These are phyloP conservation scores for Scaptomyza flava DNA, from an alignment of 2,888 invertebrate species.

Conservation along the genomic window DNA sequence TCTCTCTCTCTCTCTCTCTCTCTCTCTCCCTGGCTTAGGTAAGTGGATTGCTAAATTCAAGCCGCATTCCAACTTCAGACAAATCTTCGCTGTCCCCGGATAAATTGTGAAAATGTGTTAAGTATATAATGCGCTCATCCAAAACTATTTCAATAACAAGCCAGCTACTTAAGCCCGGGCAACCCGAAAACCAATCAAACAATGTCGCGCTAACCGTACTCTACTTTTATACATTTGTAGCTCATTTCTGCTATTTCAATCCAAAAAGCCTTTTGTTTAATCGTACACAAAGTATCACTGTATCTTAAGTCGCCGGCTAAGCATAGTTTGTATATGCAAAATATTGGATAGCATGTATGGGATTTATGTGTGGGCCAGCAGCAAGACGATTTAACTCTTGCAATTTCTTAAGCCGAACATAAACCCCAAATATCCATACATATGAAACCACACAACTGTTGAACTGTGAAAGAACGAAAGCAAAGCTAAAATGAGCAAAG, in stretches of 20 bases:
- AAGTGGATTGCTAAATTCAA: conserved; percentile 79
- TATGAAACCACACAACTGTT: not conserved
- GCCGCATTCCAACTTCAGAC: conserved; percentile 43
- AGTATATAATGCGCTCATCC: conserved; percentile 81
- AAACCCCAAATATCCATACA: conserved; percentile 65
- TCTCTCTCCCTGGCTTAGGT: conserved; percentile 58
- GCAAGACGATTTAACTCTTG: conserved; percentile 67
- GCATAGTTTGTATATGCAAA: conserved; percentile 55
- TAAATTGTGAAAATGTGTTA: conserved; percentile 81
- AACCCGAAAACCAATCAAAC: conserved; percentile 55
- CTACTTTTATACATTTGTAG: not conserved
- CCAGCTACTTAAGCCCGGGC: conserved; percentile 55
- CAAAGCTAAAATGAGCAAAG: conserved; percentile 32
- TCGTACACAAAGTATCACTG: conserved; percentile 46
- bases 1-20: conserved; percentile 3
- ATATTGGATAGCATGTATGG: conserved; percentile 54
- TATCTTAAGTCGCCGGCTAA: conserved; percentile 42
- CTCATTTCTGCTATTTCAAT: conserved; percentile 9
- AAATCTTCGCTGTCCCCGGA: conserved; percentile 57
- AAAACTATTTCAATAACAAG: conserved; percentile 72
- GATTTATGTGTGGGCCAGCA: conserved; percentile 48
- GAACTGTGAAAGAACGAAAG: not conserved
- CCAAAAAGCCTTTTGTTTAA: conserved; percentile 42
- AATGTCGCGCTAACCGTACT: conserved; percentile 41
- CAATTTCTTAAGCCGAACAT: conserved; percentile 54